Evolutionary conservation across 2,797 vertebrate genomes (phyloP).

Genomic region (Bufotes viridis): DNA sequence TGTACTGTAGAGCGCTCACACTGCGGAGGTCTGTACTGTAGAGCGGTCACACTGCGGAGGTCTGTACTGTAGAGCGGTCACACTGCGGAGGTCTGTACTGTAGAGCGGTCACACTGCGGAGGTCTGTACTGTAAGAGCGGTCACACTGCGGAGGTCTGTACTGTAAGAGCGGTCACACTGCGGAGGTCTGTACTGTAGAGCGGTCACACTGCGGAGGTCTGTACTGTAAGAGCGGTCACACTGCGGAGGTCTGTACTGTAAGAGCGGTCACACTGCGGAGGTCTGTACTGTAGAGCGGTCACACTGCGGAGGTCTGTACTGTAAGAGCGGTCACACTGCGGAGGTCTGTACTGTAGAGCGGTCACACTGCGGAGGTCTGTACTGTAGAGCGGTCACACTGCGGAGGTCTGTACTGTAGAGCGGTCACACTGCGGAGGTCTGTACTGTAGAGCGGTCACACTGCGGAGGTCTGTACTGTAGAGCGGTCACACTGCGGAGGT

Average conservation of each 20-base stretch:
- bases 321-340: not conserved
- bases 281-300: not conserved
- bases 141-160: not conserved
- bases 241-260: not conserved
- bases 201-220: not conserved
- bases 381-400: conserved; percentile 1
- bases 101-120: not conserved
- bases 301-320: not conserved
- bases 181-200: not conserved
- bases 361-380: not conserved
- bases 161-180: conserved; percentile 2
- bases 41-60: not conserved
- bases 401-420: not conserved
- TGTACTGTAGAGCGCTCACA: no score
- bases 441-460: not conserved
- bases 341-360: not conserved
- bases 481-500: not conserved
- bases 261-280: not conserved
- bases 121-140: not conserved
- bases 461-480: not conserved
- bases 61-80: not conserved
- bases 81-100: no score
- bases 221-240: not conserved
- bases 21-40: no score
- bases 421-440: not conserved